These are phyloP conservation scores for Agriopis aurantiaria DNA, from an alignment of 2,888 invertebrate species.

Conservation along the genomic window DNA sequence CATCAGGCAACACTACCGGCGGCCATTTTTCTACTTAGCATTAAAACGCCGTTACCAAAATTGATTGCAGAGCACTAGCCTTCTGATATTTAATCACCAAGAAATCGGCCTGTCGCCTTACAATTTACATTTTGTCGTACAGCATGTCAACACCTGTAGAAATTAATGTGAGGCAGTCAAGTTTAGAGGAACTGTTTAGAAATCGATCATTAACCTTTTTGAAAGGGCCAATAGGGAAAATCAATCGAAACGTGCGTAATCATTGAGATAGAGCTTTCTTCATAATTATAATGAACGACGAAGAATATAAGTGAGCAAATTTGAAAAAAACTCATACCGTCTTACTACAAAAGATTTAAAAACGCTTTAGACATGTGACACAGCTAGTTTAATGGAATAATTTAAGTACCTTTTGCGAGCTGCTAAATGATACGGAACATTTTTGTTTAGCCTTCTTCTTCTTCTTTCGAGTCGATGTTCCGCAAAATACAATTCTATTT, in stretches of 20 bases:
- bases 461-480: no score
- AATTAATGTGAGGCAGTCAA: not conserved
- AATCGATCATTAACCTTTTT: conserved; percentile 2
- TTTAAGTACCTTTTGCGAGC: no score
- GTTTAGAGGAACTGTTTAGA: conserved; percentile 3
- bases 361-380: no score
- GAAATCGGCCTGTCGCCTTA: conserved; percentile 17
- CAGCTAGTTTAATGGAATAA: no score
- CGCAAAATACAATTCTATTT: no score
- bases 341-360: no score
- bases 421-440: no score
- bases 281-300: no score
- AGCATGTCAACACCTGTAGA: conserved; percentile 19
- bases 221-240: not conserved
- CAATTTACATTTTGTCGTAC: conserved; percentile 13
- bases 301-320: no score
- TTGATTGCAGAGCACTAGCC: conserved; percentile 16
- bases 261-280: not conserved
- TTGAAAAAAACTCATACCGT: no score
- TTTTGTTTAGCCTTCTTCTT: no score
- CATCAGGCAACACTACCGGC: conserved; percentile 10
- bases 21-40: conserved; percentile 22
- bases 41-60: conserved; percentile 23
- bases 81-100: conserved; percentile 14
- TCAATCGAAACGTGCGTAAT: not conserved